Evolutionary conservation across 2,797 vertebrate genomes (phyloP).

Genomic region (Sebastes vulpes): DNA sequence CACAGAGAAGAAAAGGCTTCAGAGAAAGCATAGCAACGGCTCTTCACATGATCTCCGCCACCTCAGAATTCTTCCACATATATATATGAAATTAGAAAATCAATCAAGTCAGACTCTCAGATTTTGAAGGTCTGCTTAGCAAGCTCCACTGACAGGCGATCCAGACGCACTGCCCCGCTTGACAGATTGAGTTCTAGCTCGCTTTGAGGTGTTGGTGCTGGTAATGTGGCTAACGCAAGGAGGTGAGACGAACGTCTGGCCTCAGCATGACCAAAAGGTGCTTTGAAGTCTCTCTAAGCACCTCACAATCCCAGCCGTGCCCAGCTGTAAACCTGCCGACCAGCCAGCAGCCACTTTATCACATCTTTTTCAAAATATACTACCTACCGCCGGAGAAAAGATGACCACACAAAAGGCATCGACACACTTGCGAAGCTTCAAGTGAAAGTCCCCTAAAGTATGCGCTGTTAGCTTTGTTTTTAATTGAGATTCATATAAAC

Average conservation of each 20-base stretch:
- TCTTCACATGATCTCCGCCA: slow-evolving; percentile 2
- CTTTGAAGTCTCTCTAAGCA: slow-evolving; percentile 80
- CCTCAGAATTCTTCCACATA: background rate
- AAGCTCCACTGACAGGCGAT: slow-evolving; percentile 25
- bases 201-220: slow-evolving; percentile 68
- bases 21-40: background rate
- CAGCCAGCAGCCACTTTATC: slow-evolving; percentile 59
- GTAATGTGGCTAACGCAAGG: slow-evolving; percentile 65
- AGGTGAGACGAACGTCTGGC: slow-evolving; percentile 76
- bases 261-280: slow-evolving; percentile 80
- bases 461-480: slow-evolving; percentile 2
- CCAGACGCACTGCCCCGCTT: slow-evolving; percentile 35
- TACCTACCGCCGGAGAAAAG: slow-evolving; percentile 44
- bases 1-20: background rate
- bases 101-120: slow-evolving; percentile 17
- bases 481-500: slow-evolving; percentile 25
- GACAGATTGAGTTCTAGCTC: slow-evolving; percentile 60
- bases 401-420: slow-evolving; percentile 68
- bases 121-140: slow-evolving; percentile 8
- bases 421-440: slow-evolving; percentile 19
- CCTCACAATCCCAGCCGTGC: slow-evolving; percentile 60
- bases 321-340: slow-evolving; percentile 68
- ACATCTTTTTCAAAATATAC: slow-evolving; percentile 68
- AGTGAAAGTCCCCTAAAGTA: slow-evolving; percentile 30
- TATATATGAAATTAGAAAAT: slow-evolving; percentile 26